Percentiles rank a stretch among this genome's conserved stretches.
Evolutionary conservation across 2,888 invertebrate genomes (phyloP).

Genomic region (Nemapogon koenigi): DNA sequence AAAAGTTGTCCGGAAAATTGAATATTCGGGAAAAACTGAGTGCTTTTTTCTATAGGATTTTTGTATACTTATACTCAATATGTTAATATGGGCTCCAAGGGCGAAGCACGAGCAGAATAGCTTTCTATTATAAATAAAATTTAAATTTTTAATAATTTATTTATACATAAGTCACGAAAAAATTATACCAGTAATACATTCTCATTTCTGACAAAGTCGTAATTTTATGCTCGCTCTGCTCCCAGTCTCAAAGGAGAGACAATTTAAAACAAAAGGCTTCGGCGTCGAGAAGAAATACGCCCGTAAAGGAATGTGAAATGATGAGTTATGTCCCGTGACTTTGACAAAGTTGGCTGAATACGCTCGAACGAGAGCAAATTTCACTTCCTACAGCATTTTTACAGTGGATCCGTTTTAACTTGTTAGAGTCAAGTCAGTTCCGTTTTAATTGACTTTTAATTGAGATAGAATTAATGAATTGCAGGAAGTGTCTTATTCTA

Average conservation of each 20-base stretch:
- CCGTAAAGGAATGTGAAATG: slow-evolving; percentile 25
- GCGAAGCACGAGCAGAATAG: too few relatives aligned
- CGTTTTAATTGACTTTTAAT: slow-evolving; percentile 4
- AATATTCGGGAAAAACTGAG: too few relatives aligned
- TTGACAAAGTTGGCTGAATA: slow-evolving; percentile 30
- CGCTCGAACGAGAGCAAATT: slow-evolving; percentile 24
- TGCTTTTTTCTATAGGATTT: too few relatives aligned
- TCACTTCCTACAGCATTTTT: background rate
- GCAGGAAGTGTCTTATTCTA: too few relatives aligned
- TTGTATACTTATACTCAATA: too few relatives aligned
- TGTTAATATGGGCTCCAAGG: too few relatives aligned
- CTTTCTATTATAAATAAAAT: too few relatives aligned
- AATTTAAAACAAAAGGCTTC: slow-evolving; percentile 11
- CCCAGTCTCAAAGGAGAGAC: slow-evolving; percentile 6
- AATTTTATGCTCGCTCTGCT: slow-evolving; percentile 3
- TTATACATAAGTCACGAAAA: background rate
- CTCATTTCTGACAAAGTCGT: slow-evolving; percentile 1
- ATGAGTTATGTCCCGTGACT: slow-evolving; percentile 36
- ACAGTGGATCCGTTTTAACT: slow-evolving; percentile 6
- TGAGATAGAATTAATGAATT: too few relatives aligned
- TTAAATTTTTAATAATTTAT: too few relatives aligned
- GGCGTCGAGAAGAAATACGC: slow-evolving; percentile 7
- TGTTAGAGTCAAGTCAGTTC: slow-evolving; percentile 3
- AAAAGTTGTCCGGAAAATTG: too few relatives aligned
- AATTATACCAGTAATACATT: slow-evolving; percentile 1